Base-by-base conservation (phyloP, 30 jellyfish, hydroid and myxozoan genomes). In the Nemopilema nomurai region DNA sequence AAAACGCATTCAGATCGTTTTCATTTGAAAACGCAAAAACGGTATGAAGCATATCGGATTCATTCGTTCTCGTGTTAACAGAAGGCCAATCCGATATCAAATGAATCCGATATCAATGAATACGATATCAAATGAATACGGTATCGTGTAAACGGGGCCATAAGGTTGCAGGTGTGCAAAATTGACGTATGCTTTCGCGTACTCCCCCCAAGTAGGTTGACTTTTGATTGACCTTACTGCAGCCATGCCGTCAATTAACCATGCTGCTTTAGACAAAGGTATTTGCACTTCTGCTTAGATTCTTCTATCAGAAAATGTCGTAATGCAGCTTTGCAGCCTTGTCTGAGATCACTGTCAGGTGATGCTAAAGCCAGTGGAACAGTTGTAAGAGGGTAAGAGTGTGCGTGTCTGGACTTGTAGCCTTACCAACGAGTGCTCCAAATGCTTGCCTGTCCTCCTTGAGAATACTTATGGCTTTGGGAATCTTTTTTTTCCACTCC, bases 311-410 rank as follows among this genome's bases (percentile, higher is more conserved):
- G 70, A 67, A 20, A 32, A 66, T 79, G 24, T 62, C 68, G 18
- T 79, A 79, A 62, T 65, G 90, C 73, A 28, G 89, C 85, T 50
- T 81, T 67, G 73, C 75, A 81, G 74, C 76, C 75, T 28, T 65
- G 90, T 52, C 85, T 67, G 81, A 81, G 75, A 67, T 81, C 90
- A 67, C 73, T 50, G 53, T 67, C 85, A 33, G 84, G 84, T 68
- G 90, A 81, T 30, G 85, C 85, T 81, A 81, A 50, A 65, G 90
- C 90, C 49, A 81, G 74, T 67, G 90, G 85, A 81, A 81, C 90
- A 66, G 75, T 28, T 81, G 74, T 68, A 24, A 32, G 85, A 31
- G 83, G 90, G 49, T 31, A 81, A 9, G 85, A 66, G 49, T 13
- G 85, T 32, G 84, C 73, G 49, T 68, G 76, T 81, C 64, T 81